These are phyloP conservation scores for Acrocephalus scirpaceus DNA, from an alignment of 2,797 vertebrate genomes.

Conservation along the genomic window DNA sequence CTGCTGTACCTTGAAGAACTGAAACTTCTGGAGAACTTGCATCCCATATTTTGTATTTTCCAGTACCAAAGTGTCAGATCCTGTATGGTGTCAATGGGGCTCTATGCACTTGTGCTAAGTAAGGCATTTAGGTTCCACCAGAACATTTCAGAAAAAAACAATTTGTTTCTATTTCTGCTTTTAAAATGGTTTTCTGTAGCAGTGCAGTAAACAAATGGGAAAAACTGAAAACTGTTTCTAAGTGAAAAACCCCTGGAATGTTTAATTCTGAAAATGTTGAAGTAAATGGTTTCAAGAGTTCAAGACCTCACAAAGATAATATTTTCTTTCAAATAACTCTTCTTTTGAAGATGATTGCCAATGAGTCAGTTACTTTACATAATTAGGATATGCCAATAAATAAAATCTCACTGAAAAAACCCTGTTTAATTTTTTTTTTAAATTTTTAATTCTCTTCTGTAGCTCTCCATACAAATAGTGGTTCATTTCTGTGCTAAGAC, in stretches of 20 bases:
- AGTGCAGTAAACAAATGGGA: not conserved
- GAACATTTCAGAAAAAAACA: not conserved
- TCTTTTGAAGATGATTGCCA: not conserved
- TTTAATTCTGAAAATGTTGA: not conserved
- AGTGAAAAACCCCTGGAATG: not conserved
- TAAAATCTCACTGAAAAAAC: not conserved
- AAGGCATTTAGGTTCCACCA: not conserved
- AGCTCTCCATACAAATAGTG: not conserved
- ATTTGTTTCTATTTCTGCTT: not conserved
- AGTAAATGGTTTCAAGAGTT: not conserved
- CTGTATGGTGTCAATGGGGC: not conserved
- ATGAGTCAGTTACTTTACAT: not conserved
- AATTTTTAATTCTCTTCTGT: not conserved
- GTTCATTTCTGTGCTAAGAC: not conserved
- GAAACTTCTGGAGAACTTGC: not conserved
- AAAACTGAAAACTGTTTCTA: not conserved
- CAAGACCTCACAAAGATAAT: not conserved
- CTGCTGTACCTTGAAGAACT: not conserved
- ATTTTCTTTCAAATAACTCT: not conserved
- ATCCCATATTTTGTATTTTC: not conserved
- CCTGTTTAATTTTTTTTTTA: rapidly evolving
- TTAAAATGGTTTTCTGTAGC: not conserved
- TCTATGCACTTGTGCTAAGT: not conserved
- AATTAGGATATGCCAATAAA: not conserved
- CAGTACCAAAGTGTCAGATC: not conserved